Base-by-base conservation (phyloP, 2,113 vertebrate species). In the Etheostoma spectabile region DNA sequence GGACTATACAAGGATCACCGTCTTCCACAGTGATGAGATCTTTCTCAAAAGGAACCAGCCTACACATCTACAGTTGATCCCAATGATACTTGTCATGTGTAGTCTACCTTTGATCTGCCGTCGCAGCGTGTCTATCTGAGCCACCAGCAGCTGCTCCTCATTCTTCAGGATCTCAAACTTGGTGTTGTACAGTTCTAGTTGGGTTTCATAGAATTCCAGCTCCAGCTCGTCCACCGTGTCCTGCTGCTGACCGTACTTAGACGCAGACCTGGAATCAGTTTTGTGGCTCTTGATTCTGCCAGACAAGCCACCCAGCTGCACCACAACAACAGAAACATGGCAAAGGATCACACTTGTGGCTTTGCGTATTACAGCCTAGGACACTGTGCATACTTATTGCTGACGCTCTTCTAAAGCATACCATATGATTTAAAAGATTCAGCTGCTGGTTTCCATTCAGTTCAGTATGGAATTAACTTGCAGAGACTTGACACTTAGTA, bases 131-230 rank as follows among this genome's bases (percentile, higher is more conserved):
- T 97, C 96, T 68, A 97, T 89, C 90, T 97, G 96, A 65, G 96
- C 95, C 86, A 96, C 69, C 75, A 99, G 94, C 68, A 99, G 95
- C 90, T 95, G 94, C 88, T 99, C 98, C 93, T 99, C 97, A 52
- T 97, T 95, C 91, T 95, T 98, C 89, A 99, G 86, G 84, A 97
- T 95, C 88, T 99, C 97, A 65, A 99, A 95, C 85, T 98, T 97
- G 84, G 96, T 85, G 66, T 97, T 96, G n/a, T 98, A 98, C 1
- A 98, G 88, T 61, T 99, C 97, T 83, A 99, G 87, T 42, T 99
- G 98, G 1, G 93, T 94, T 92, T 98, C 97, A 16, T 99, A 99
- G 91, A 96, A 99, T 15, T 95, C 94, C 82, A 98, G 93, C 93
- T 99, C 98, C 89, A 99, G 91, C 82, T 95, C 93, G 74, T 99